phyloP scores from a whole-genome alignment of 2,888 invertebrate species.

The Actias luna region DNA sequence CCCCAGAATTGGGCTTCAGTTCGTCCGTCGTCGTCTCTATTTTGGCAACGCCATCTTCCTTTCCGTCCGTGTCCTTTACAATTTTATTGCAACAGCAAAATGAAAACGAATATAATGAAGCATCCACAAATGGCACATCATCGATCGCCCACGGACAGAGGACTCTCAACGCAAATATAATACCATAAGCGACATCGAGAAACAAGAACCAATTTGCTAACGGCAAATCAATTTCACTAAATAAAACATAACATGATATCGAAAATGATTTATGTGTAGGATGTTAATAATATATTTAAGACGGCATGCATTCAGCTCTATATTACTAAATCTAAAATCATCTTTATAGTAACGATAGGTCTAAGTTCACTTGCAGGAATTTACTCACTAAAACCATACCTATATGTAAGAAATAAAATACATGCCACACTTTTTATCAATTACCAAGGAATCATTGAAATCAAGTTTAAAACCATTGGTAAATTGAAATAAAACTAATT shows the following conservation, averaged over 20 bases:
- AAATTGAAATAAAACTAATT: too few species aligned
- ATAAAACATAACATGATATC: slow-evolving; percentile 41
- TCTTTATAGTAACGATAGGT: not conserved
- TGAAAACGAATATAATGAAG: slow-evolving; percentile 62
- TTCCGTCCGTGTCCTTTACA: slow-evolving; percentile 64
- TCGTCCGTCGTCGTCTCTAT: slow-evolving; percentile 76
- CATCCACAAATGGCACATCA: slow-evolving; percentile 50
- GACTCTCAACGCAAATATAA: slow-evolving; percentile 25
- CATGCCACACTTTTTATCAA: slow-evolving; percentile 32
- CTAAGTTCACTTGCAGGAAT: slow-evolving; percentile 9
- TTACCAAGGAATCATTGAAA: too few species aligned
- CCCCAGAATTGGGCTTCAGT: slow-evolving; percentile 67
- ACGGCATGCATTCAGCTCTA: slow-evolving; percentile 49
- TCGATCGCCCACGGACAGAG: slow-evolving; percentile 23
- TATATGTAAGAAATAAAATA: slow-evolving; percentile 14
- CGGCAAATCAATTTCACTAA: slow-evolving; percentile 59
- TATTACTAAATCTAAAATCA: slow-evolving; percentile 14
- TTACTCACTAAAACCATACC: slow-evolving; percentile 14
- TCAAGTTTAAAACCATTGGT: too few species aligned
- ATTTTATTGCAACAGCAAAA: slow-evolving; percentile 74
- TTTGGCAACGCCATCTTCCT: slow-evolving; percentile 71
- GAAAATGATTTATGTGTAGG: slow-evolving; percentile 24
- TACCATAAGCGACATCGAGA: slow-evolving; percentile 58
- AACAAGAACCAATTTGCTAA: slow-evolving; percentile 47
- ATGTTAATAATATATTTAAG: slow-evolving; percentile 21